Evolutionary conservation across 2,888 invertebrate genomes (phyloP).

Genomic region (Acanthoscelides obtectus): DNA sequence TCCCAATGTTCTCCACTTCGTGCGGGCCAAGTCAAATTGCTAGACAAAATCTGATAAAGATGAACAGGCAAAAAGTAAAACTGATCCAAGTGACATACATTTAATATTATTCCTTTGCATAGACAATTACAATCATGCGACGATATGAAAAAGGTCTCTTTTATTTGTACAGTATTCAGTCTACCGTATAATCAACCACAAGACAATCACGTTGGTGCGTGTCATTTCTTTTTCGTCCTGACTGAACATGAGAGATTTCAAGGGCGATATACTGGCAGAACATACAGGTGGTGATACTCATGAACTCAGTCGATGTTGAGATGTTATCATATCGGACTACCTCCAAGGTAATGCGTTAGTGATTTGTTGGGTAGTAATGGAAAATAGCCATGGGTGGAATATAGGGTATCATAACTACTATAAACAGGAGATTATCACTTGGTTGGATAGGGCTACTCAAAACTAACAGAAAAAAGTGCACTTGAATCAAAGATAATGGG

Average conservation of each 20-base stretch:
- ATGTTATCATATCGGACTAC: neutral
- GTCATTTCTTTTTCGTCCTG: constrained; percentile 22
- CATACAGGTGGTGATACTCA: neutral
- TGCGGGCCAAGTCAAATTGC: too few relatives aligned
- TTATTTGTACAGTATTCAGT: neutral
- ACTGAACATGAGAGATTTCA: constrained; percentile 25
- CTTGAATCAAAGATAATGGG: too few relatives aligned
- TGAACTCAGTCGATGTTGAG: neutral
- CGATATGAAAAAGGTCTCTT: neutral
- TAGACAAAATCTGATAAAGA: too few relatives aligned
- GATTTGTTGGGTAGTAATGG: neutral
- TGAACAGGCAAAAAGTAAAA: too few relatives aligned
- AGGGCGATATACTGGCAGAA: constrained; percentile 14
- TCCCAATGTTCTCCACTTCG: too few relatives aligned
- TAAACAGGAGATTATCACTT: too few relatives aligned
- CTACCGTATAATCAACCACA: constrained; percentile 3
- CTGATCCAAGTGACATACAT: too few relatives aligned
- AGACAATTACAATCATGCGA: neutral
- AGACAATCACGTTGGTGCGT: constrained; percentile 30
- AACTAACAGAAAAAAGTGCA: too few relatives aligned
- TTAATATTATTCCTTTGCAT: neutral
- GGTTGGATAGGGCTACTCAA: too few relatives aligned
- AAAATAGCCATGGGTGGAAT: neutral
- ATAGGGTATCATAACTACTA: too few relatives aligned
- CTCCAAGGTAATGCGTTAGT: neutral